These are phyloP conservation scores for Odontophorus gujanensis DNA, from an alignment of 2,113 vertebrate species.

Conservation along the genomic window DNA sequence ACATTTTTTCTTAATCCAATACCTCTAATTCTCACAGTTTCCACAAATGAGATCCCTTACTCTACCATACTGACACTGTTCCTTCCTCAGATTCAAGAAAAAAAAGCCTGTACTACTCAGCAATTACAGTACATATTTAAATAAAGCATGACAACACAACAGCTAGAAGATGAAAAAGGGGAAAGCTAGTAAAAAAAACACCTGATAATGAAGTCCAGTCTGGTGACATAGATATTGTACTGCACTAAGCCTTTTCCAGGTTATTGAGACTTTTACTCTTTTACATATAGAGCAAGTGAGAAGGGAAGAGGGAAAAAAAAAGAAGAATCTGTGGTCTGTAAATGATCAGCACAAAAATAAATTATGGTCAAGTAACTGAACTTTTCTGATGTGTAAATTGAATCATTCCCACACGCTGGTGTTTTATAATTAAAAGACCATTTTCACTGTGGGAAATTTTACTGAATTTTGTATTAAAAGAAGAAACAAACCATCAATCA, in stretches of 20 bases:
- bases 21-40: background rate
- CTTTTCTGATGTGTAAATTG: conserved; percentile 73
- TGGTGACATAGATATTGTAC: too few species aligned
- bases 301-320: background rate
- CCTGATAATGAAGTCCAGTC: background rate
- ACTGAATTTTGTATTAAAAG: conserved; percentile 72
- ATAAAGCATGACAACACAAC: conserved; percentile 18
- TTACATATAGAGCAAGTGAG: background rate
- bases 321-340: conserved; percentile 50
- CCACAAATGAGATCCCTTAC: background rate
- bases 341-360: conserved; percentile 69
- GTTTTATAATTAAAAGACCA: conserved; percentile 75
- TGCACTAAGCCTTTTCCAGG: background rate
- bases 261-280: conserved; percentile 30
- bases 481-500: conserved; percentile 70
- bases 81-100: background rate
- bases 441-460: conserved; percentile 67
- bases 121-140: background rate
- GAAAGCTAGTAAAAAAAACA: background rate
- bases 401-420: conserved; percentile 57
- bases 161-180: background rate
- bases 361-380: conserved; percentile 58
- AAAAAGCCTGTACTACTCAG: background rate
- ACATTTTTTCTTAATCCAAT: background rate
- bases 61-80: background rate